phyloP scores from a whole-genome alignment of 2,888 invertebrate genomes.

The Neoitamus cyanurus region DNA sequence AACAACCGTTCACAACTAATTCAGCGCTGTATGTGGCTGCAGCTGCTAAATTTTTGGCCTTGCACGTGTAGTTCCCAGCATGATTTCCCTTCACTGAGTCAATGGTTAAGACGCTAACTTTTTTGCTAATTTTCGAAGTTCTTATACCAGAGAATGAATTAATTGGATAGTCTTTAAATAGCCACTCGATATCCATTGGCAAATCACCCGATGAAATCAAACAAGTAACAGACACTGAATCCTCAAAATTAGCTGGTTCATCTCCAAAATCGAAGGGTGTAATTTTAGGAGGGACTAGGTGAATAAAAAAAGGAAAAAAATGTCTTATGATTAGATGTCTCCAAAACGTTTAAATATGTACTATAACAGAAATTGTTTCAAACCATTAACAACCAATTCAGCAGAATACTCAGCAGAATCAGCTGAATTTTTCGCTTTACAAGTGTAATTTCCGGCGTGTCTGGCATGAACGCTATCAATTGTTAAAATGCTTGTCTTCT shows the following conservation, averaged over 20 bases:
- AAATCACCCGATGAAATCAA: constrained; percentile 76
- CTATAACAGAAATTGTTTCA: too few relatives aligned
- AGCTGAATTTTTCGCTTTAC: constrained; percentile 74
- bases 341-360: constrained; percentile 62
- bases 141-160: constrained; percentile 69
- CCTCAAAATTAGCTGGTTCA: constrained; percentile 74
- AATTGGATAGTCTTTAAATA: constrained; percentile 73
- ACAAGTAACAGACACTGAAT: constrained; percentile 73
- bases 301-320: background rate
- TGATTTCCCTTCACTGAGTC: constrained; percentile 70
- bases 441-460: constrained; percentile 75
- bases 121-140: constrained; percentile 68
- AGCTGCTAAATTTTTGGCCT: constrained; percentile 70
- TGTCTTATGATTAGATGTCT: background rate
- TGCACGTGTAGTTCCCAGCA: constrained; percentile 71
- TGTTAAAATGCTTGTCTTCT: constrained; percentile 71
- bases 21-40: constrained; percentile 68
- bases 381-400: constrained; percentile 74
- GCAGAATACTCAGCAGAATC: constrained; percentile 74
- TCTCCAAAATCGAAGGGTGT: constrained; percentile 70
- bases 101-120: constrained; percentile 71
- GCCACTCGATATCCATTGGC: constrained; percentile 75
- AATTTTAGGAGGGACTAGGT: constrained; percentile 75
- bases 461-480: constrained; percentile 73
- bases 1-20: constrained; percentile 69